A percentile compares a stretch with the other conserved stretches of the same genome.
These are phyloP conservation scores for Synanceia verrucosa DNA, from an alignment of 2,797 vertebrate genomes.

Conservation along the genomic window DNA sequence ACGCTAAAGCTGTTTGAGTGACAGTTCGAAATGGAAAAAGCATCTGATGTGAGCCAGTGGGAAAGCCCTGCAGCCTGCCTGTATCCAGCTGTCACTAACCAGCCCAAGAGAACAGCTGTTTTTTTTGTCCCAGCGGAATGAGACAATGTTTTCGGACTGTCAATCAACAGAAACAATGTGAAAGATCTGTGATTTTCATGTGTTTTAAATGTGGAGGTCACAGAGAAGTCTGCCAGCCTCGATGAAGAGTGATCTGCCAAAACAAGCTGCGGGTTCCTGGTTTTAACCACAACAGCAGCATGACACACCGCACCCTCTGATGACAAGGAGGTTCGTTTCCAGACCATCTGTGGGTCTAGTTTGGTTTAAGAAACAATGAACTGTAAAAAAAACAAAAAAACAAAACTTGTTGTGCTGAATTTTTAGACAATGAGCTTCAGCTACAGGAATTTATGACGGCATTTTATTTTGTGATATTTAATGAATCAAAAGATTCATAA, in stretches of 20 bases:
- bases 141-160: conserved; percentile 39
- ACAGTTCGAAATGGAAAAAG: conserved; percentile 46
- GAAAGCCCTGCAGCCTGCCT: conserved; percentile 47
- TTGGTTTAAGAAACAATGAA: neutral
- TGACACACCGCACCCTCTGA: neutral
- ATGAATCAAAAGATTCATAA: neutral
- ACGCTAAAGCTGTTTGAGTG: conserved; percentile 27
- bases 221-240: neutral
- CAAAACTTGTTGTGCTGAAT: neutral
- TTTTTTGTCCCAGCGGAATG: conserved; percentile 27
- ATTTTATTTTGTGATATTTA: neutral
- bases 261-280: conserved; percentile 1
- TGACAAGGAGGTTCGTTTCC: neutral
- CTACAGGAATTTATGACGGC: neutral
- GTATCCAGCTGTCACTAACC: conserved; percentile 50
- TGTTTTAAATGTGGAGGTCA: conserved; percentile 20
- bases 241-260: neutral
- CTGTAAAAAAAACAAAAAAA: neutral
- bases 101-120: conserved; percentile 58
- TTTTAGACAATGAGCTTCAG: neutral
- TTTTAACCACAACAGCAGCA: neutral
- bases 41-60: conserved; percentile 42
- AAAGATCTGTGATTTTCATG: conserved; percentile 2
- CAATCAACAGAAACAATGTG: conserved; percentile 29
- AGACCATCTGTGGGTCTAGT: neutral